A percentile compares a stretch with the other conserved stretches of the same genome.
Conservation (phyloP, 2,888 invertebrate species). For the Pseudococcus jackbeardsleyi region DNA sequence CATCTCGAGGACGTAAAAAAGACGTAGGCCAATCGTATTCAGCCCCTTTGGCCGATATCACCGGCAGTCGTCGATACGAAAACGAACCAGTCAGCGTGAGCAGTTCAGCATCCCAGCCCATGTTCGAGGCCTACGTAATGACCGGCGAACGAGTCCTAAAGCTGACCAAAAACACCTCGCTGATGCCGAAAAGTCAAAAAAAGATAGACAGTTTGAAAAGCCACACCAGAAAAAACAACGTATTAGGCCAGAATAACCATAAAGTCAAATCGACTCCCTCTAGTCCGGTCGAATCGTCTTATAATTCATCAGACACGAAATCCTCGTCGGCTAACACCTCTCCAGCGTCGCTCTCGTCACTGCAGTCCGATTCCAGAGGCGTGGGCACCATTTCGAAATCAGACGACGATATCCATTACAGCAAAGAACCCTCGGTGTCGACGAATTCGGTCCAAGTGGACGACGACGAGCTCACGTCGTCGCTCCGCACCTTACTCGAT, state of each 20-base stretch:
- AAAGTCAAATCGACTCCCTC: slow-evolving; percentile 64
- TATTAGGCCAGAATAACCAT: neutral
- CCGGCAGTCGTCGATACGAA: slow-evolving; percentile 45
- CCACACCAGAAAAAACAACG: slow-evolving; percentile 23
- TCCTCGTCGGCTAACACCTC: slow-evolving; percentile 66
- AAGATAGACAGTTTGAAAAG: slow-evolving; percentile 72
- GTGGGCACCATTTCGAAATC: slow-evolving; percentile 85
- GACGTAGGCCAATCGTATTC: slow-evolving; percentile 59
- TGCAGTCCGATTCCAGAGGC: slow-evolving; percentile 68
- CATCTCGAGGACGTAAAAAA: slow-evolving; percentile 14
- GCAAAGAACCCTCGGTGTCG: slow-evolving; percentile 66
- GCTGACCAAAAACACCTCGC: slow-evolving; percentile 82
- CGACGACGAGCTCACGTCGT: slow-evolving; percentile 94
- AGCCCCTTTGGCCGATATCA: slow-evolving; percentile 58
- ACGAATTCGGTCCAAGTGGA: slow-evolving; percentile 92
- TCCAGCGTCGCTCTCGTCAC: slow-evolving; percentile 52
- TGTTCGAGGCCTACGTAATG: slow-evolving; percentile 97
- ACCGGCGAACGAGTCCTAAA: slow-evolving; percentile 96
- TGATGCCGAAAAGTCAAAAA: slow-evolving; percentile 76
- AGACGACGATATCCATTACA: slow-evolving; percentile 87
- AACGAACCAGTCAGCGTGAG: slow-evolving; percentile 37
- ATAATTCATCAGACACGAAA: slow-evolving; percentile 61
- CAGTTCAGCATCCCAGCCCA: slow-evolving; percentile 69
- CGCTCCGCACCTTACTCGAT: slow-evolving; percentile 90
- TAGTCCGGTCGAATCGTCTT: slow-evolving; percentile 66